Percentiles rank a stretch among this genome's conserved stretches.
phyloP scores from a whole-genome alignment of 2,113 vertebrate species.

The Apodemus speciosus region DNA sequence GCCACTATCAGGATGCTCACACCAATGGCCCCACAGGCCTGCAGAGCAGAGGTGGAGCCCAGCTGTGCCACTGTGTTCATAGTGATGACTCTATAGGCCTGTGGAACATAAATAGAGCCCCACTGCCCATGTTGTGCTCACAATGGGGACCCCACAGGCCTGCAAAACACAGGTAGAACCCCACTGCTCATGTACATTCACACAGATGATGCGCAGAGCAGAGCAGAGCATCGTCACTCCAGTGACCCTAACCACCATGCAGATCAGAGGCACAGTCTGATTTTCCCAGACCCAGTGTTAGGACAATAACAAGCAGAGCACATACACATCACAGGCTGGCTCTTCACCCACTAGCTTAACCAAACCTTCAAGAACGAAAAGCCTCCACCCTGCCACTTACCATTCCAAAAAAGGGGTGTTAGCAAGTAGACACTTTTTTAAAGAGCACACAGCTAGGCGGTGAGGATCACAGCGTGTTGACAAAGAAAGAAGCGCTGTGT shows the following conservation, averaged over 20 bases:
- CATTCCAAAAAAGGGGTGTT: conserved; percentile 42
- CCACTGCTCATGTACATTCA: not conserved
- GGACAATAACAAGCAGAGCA: not conserved
- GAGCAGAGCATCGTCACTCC: not conserved
- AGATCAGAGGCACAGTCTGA: not conserved
- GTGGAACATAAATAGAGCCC: not conserved
- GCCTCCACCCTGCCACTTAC: conserved; percentile 9
- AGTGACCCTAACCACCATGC: not conserved
- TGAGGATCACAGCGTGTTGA: conserved; percentile 35
- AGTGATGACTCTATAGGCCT: not conserved
- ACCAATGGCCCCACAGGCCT: not conserved
- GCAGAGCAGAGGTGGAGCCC: not conserved
- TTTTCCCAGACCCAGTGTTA: not conserved
- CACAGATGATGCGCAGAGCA: no score
- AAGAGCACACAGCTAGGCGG: conserved; percentile 7
- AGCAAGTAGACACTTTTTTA: conserved; percentile 45
- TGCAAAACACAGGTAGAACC: not conserved
- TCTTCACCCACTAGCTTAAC: not conserved
- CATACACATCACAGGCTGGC: not conserved
- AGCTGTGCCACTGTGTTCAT: not conserved
- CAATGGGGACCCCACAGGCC: not conserved
- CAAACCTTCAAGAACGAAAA: not conserved
- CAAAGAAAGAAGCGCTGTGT: conserved; percentile 58
- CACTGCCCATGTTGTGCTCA: not conserved
- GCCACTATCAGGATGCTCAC: not conserved